These are phyloP conservation scores for Nothocercus nigrocapillus DNA, from an alignment of 2,113 vertebrate species.

Conservation along the genomic window DNA sequence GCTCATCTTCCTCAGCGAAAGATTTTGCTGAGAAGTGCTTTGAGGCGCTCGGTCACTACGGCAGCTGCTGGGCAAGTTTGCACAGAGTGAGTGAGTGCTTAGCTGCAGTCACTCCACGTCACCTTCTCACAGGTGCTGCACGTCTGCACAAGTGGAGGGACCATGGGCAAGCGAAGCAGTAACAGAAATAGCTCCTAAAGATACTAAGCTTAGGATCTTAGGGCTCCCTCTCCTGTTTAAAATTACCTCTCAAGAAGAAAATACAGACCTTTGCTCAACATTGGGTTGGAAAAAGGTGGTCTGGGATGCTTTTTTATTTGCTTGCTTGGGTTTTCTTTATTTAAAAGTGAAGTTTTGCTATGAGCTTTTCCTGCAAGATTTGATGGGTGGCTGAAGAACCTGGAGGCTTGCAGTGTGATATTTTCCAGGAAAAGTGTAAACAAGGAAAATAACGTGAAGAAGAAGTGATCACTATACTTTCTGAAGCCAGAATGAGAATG, in stretches of 20 bases:
- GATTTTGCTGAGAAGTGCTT: background rate
- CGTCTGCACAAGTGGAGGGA: background rate
- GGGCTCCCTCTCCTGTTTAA: background rate
- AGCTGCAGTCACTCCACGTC: background rate
- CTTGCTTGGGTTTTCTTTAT: background rate
- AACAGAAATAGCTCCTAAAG: too few relatives aligned
- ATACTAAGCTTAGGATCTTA: background rate
- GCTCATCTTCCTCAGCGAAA: accelerated
- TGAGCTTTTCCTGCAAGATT: background rate
- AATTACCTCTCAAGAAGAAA: background rate
- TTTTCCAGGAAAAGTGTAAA: background rate
- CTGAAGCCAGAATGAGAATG: background rate
- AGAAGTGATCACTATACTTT: background rate
- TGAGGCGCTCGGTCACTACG: background rate
- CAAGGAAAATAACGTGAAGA: background rate
- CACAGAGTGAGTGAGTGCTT: background rate
- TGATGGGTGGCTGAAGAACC: background rate
- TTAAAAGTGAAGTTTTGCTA: background rate
- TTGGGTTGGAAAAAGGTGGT: background rate
- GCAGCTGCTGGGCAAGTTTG: background rate
- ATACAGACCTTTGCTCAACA: background rate
- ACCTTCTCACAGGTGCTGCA: background rate
- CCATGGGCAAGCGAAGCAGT: too few relatives aligned
- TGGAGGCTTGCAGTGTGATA: background rate
- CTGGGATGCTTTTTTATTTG: background rate